These are phyloP conservation scores for Timandra comae DNA, from an alignment of 2,888 invertebrate genomes.

Conservation along the genomic window DNA sequence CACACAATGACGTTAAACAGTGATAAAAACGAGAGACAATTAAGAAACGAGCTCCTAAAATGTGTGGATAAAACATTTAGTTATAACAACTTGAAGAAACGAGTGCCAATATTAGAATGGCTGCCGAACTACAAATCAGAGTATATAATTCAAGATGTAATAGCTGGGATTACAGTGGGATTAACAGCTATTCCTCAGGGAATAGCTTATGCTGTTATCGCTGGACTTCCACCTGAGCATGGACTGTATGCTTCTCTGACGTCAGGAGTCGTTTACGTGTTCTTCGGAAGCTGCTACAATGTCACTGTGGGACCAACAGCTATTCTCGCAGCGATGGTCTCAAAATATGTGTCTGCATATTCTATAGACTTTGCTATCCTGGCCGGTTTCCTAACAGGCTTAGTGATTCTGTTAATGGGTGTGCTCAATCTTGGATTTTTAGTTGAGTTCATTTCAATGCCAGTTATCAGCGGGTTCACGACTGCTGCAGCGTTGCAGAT, in stretches of 20 bases:
- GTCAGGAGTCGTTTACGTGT: slow-evolving; percentile 91
- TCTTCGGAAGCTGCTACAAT: slow-evolving; percentile 91
- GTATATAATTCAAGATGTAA: slow-evolving; percentile 84
- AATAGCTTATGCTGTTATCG: slow-evolving; percentile 87
- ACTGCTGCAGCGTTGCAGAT: slow-evolving; percentile 92
- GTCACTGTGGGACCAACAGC: slow-evolving; percentile 90
- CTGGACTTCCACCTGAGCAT: slow-evolving; percentile 83
- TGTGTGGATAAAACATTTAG: slow-evolving; percentile 50
- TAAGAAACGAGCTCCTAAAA: slow-evolving; percentile 37
- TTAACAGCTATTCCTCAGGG: slow-evolving; percentile 91
- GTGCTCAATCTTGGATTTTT: slow-evolving; percentile 86
- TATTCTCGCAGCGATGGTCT: slow-evolving; percentile 89
- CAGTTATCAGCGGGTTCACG: slow-evolving; percentile 90
- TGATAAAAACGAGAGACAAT: slow-evolving; percentile 17
- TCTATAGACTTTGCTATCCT: slow-evolving; percentile 84
- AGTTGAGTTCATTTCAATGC: slow-evolving; percentile 89
- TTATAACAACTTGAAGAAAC: slow-evolving; percentile 57
- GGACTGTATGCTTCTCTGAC: slow-evolving; percentile 94
- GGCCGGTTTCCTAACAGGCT: slow-evolving; percentile 83
- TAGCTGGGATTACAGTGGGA: slow-evolving; percentile 91
- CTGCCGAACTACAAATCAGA: slow-evolving; percentile 81
- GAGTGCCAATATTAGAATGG: slow-evolving; percentile 84
- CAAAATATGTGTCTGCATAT: slow-evolving; percentile 78
- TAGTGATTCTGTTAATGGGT: slow-evolving; percentile 82
- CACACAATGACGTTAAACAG: slow-evolving; percentile 17